These are phyloP conservation scores for Podarcis siculus DNA, from an alignment of 2,797 vertebrate species.

Conservation along the genomic window DNA sequence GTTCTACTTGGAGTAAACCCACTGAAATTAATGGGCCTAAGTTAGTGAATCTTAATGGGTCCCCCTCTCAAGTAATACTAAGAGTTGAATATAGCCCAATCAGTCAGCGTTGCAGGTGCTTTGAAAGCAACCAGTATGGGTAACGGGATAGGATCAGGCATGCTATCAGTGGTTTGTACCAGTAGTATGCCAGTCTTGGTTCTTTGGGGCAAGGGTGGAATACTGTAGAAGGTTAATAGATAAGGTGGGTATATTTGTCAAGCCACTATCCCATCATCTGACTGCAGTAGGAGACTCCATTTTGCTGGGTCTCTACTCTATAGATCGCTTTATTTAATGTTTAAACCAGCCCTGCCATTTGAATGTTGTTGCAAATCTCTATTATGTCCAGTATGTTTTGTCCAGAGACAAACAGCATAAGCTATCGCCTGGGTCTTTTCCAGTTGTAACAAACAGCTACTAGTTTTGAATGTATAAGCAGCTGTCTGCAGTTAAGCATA, in stretches of 20 bases:
- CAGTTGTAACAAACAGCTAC: conserved; percentile 13
- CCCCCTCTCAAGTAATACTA: too few species aligned
- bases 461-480: conserved; percentile 18
- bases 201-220: background rate
- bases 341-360: background rate
- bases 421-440: background rate
- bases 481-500: conserved; percentile 9
- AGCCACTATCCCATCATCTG: background rate
- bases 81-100: too few species aligned
- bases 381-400: background rate
- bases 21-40: too few species aligned
- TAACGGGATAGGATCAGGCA: background rate
- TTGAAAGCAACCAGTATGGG: background rate
- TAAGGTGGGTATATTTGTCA: background rate
- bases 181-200: background rate
- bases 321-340: background rate
- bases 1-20: too few species aligned
- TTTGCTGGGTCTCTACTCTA: background rate
- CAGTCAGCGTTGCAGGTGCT: background rate
- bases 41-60: too few species aligned
- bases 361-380: background rate
- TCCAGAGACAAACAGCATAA: background rate
- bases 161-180: background rate
- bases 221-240: background rate
- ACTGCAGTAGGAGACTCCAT: background rate